Base-by-base conservation (phyloP, 2,113 vertebrate genomes). In the Fregata magnificens region DNA sequence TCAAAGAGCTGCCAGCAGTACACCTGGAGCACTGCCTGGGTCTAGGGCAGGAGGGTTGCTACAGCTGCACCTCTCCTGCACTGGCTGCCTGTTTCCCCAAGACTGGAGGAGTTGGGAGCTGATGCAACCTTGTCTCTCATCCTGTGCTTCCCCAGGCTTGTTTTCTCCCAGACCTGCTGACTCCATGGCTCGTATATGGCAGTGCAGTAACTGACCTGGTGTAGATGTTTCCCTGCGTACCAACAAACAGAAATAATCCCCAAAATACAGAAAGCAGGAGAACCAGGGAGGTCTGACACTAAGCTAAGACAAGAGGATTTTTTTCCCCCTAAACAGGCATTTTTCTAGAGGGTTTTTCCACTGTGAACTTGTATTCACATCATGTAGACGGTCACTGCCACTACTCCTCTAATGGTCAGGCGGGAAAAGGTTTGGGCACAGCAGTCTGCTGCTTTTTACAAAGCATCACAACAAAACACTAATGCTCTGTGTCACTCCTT, bases 11-110 rank as follows among this genome's bases (percentile, higher is more conserved):
- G 18, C 36, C 22, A 6, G 22, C 6, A 5, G 32, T 6, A 24
- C 20, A 6, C 16, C 7, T 0, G 3, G 36, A 62, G 31, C 34
- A 16, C 10, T 28, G 38, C 25, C 22, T 0, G 2, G 4, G 36
- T 31, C n/a, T 9, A 24, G 19, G 22, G 16, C 22, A 11, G 29
- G 45, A 24, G 16, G 21, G 25, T 1, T 21, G 45, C 53, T n/a
- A 3, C 26, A 49, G 40, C 17, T 21, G 12, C 18, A 13, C 4
- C 17, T 16, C 40, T 20, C 19, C 5, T 7, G 20, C 20, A 13
- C 20, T 8, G 7, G 47, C 40, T 36, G 11, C 40, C 40, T 0
- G 0, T 11, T 11, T 18, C 40, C 40, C 40, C 18, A 8, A 3
- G 11, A 29, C 5, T 9, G 34, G 76, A 53, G 19, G 16, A 58